Evolutionary conservation across 2,888 invertebrate genomes (phyloP).

Genomic region (Drosophila lacicola): DNA sequence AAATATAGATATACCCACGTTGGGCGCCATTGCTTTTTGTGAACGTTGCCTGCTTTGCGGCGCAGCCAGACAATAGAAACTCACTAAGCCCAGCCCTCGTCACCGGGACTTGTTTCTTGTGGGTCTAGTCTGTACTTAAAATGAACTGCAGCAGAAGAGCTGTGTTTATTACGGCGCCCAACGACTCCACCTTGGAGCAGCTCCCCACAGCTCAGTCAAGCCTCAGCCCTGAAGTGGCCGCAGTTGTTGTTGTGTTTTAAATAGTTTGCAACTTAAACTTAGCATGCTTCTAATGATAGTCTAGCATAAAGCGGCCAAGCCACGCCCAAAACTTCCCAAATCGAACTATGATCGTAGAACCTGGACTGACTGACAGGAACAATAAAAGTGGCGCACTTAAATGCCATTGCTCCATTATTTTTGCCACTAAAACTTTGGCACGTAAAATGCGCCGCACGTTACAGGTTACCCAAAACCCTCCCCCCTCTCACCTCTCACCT

Average conservation of each 20-base stretch:
- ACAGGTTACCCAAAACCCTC: conserved; percentile 43
- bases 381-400: conserved; percentile 53
- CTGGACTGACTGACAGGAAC: conserved; percentile 40
- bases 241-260: not conserved
- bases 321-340: conserved; percentile 21
- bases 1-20: not conserved
- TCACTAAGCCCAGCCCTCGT: not conserved
- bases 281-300: not conserved
- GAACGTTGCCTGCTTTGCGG: conserved; percentile 76
- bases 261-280: not conserved
- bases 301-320: not conserved
- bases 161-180: conserved; percentile 35
- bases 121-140: conserved; percentile 21
- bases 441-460: conserved; percentile 72
- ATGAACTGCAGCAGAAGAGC: conserved; percentile 37
- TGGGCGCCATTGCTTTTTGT: conserved; percentile 38
- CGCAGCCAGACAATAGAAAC: conserved; percentile 55
- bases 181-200: conserved; percentile 21
- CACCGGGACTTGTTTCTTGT: not conserved
- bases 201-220: not conserved
- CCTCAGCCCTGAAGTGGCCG: not conserved
- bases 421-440: conserved; percentile 76
- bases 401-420: conserved; percentile 75
- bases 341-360: conserved; percentile 53
- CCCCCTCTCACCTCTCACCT: not conserved